phyloP scores from a whole-genome alignment of 2,113 vertebrate genomes.

The Paedocypris sp. region DNA sequence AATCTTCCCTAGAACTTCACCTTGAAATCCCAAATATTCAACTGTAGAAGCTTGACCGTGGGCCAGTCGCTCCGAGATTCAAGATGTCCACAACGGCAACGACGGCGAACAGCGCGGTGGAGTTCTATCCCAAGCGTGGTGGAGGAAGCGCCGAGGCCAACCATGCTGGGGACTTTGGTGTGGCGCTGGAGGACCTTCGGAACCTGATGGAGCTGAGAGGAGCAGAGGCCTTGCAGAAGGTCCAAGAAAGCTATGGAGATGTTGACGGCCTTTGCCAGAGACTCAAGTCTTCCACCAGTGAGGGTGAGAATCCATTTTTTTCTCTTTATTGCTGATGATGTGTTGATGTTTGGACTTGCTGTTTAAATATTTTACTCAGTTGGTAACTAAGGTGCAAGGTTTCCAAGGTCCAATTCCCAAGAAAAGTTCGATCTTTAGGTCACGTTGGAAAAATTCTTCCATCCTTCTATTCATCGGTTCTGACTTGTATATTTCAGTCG shows the following conservation, averaged over 20 bases:
- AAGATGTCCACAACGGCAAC: conserved; percentile 61
- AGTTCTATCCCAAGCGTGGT: conserved; percentile 72
- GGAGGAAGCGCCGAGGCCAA: conserved; percentile 51
- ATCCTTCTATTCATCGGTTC: too few species aligned
- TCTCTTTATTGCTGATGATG: neutral
- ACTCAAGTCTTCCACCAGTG: conserved; percentile 71
- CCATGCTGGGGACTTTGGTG: conserved; percentile 69
- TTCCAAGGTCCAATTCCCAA: too few species aligned
- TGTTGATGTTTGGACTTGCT: neutral
- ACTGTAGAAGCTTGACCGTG: too few species aligned
- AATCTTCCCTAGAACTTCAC: conserved; percentile 5
- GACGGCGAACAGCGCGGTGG: conserved; percentile 82
- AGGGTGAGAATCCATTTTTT: conserved; percentile 57
- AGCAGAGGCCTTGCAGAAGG: conserved; percentile 72
- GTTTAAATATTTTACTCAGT: neutral
- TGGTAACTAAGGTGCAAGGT: too few species aligned
- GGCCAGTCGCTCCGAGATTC: conserved; percentile 3
- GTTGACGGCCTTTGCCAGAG: conserved; percentile 74
- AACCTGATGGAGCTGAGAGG: conserved; percentile 82
- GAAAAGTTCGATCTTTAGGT: too few species aligned
- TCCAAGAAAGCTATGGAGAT: conserved; percentile 72
- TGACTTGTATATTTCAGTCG: too few species aligned
- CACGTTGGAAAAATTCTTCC: too few species aligned
- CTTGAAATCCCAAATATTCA: conserved; percentile 25
- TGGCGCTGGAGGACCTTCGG: conserved; percentile 70